Conservation (phyloP, 2,888 invertebrate genomes). For the Sphaerophoria taeniata region DNA sequence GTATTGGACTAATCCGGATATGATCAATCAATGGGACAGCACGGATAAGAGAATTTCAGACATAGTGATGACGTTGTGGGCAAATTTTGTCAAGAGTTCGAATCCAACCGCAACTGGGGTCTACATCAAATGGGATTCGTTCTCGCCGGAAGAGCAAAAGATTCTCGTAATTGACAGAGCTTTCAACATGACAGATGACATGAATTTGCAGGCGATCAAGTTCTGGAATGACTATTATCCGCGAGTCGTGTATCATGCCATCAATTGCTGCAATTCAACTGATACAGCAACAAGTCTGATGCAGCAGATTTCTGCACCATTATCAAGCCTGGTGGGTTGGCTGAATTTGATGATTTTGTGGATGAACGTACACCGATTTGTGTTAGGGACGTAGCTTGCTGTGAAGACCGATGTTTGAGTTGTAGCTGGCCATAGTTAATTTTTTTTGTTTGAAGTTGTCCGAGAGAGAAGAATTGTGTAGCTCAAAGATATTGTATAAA, state of each 20-base stretch:
- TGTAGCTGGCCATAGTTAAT: constrained; percentile 53
- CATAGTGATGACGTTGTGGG: constrained; percentile 91
- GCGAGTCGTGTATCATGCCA: constrained; percentile 88
- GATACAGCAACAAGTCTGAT: constrained; percentile 73
- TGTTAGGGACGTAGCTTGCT: constrained; percentile 44
- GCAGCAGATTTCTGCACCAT: not conserved
- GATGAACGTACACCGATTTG: constrained; percentile 10
- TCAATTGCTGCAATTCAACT: constrained; percentile 88
- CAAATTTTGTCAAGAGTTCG: constrained; percentile 89
- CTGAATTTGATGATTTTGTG: constrained; percentile 16
- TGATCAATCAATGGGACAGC: constrained; percentile 88
- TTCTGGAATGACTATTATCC: constrained; percentile 95
- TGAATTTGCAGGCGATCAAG: constrained; percentile 90
- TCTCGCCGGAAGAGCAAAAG: constrained; percentile 87
- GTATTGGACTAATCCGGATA: constrained; percentile 86
- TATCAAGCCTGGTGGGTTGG: not conserved
- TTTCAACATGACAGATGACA: constrained; percentile 89
- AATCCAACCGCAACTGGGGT: constrained; percentile 89
- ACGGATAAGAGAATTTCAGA: constrained; percentile 91
- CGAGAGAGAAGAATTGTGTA: constrained; percentile 11
- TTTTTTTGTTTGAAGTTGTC: constrained; percentile 36
- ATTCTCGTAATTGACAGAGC: constrained; percentile 90
- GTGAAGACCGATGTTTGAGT: not conserved
- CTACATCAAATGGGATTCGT: constrained; percentile 90
- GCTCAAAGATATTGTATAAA: constrained; percentile 59